These are phyloP conservation scores for Polypedilum vanderplanki DNA, from an alignment of 1,140 invertebrate genomes.

Conservation along the genomic window DNA sequence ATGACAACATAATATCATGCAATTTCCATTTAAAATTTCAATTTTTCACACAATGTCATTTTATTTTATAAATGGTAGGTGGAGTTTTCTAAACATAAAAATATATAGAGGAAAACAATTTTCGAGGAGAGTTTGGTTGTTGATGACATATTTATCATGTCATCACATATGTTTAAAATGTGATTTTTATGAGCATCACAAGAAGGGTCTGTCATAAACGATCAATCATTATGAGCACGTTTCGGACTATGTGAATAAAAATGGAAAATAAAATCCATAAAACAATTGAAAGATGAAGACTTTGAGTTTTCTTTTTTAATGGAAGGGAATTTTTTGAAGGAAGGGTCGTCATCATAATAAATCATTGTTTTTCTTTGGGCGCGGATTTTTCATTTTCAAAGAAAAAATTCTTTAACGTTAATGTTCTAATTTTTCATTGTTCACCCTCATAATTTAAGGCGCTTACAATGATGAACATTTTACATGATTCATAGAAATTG, in stretches of 20 bases:
- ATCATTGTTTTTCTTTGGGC: neutral
- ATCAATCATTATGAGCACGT: neutral
- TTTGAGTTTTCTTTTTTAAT: neutral
- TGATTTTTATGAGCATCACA: neutral
- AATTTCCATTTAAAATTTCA: neutral
- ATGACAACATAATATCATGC: conserved; percentile 2
- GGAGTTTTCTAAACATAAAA: neutral
- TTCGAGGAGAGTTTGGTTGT: neutral
- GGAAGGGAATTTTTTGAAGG: neutral
- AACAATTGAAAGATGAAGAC: too few relatives aligned
- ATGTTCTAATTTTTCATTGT: neutral
- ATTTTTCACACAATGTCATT: too few relatives aligned
- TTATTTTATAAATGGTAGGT: neutral
- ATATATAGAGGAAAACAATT: too few relatives aligned
- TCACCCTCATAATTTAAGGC: neutral
- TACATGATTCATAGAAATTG: neutral
- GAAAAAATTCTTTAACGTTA: neutral
- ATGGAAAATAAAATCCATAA: too few relatives aligned
- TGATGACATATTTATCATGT: conserved; percentile 18
- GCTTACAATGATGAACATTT: neutral
- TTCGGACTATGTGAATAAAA: too few relatives aligned
- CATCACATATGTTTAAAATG: conserved; percentile 19
- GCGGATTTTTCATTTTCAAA: neutral
- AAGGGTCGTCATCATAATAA: neutral
- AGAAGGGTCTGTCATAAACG: neutral